Conservation (phyloP, 2,888 invertebrate genomes). For the Auanema freiburgensis region DNA sequence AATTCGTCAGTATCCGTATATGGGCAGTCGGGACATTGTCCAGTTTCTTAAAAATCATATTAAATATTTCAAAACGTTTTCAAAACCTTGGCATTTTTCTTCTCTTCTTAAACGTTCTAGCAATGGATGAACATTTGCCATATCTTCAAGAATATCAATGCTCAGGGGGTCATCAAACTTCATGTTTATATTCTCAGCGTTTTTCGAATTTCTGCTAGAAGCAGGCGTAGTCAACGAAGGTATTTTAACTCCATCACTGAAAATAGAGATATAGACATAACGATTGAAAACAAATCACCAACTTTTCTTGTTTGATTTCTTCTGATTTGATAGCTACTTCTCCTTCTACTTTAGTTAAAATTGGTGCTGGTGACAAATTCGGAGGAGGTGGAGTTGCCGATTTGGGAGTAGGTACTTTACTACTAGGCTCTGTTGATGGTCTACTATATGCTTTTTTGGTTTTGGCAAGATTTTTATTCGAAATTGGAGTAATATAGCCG, state of each 20-base stretch:
- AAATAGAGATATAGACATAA: not conserved
- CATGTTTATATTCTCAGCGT: not conserved
- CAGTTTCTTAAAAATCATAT: not conserved
- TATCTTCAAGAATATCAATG: not conserved
- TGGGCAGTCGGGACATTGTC: slow-evolving; percentile 37
- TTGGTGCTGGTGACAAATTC: too few relatives aligned
- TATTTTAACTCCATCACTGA: not conserved
- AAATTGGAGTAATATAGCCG: too few relatives aligned
- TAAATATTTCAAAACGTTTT: not conserved
- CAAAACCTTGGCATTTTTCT: not conserved
- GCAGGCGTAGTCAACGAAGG: too few relatives aligned
- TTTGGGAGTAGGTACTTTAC: too few relatives aligned
- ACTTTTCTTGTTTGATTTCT: not conserved
- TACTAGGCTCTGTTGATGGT: too few relatives aligned
- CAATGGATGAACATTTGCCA: not conserved
- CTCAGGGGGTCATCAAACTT: slow-evolving; percentile 14
- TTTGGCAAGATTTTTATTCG: too few relatives aligned
- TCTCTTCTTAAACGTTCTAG: too few relatives aligned
- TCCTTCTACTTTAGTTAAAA: too few relatives aligned
- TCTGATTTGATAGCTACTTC: not conserved
- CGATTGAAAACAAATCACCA: not conserved
- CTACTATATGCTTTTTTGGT: too few relatives aligned
- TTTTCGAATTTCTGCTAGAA: not conserved
- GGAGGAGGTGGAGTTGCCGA: too few relatives aligned
- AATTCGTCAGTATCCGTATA: slow-evolving; percentile 19